These are phyloP conservation scores for Trichechus manatus DNA, from an alignment of 2,113 vertebrate genomes.

Conservation along the genomic window DNA sequence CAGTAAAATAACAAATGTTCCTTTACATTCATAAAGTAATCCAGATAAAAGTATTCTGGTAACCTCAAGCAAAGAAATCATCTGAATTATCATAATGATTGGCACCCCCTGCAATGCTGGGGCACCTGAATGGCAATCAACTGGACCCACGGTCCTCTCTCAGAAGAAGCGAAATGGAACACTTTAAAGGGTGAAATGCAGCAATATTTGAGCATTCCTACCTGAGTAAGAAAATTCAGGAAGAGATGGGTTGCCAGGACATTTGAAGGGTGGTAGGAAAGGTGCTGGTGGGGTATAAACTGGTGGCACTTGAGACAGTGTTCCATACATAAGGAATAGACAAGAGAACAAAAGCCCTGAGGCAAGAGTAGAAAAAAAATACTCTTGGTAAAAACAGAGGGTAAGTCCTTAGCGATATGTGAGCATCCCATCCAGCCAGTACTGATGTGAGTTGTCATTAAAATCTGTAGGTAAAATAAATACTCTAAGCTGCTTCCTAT, in stretches of 20 bases:
- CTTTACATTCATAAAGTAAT: not conserved
- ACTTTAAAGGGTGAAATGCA: not conserved
- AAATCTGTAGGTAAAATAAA: not conserved
- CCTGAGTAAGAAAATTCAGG: not conserved
- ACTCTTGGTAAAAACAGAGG: not conserved
- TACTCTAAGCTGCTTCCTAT: not conserved
- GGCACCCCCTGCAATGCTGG: not conserved
- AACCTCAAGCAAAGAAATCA: not conserved
- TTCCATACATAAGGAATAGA: not conserved
- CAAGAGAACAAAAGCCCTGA: not conserved
- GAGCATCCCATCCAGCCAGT: not conserved
- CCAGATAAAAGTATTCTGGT: constrained; percentile 4
- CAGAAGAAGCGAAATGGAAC: not conserved
- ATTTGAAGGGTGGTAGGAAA: not conserved
- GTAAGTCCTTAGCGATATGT: not conserved
- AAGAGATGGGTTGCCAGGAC: not conserved
- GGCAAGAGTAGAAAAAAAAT: constrained; percentile 3
- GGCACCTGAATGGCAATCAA: not conserved
- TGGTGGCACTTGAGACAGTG: not conserved
- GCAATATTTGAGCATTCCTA: not conserved
- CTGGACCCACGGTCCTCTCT: not conserved
- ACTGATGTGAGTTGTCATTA: not conserved
- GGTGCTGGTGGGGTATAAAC: not conserved
- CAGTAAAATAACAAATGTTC: not conserved
- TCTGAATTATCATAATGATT: not conserved